Evolutionary conservation across 1,140 invertebrate species (phyloP), one percentile per base, ranked within the genome.

Genomic region (Cephus cinctus): DNA sequence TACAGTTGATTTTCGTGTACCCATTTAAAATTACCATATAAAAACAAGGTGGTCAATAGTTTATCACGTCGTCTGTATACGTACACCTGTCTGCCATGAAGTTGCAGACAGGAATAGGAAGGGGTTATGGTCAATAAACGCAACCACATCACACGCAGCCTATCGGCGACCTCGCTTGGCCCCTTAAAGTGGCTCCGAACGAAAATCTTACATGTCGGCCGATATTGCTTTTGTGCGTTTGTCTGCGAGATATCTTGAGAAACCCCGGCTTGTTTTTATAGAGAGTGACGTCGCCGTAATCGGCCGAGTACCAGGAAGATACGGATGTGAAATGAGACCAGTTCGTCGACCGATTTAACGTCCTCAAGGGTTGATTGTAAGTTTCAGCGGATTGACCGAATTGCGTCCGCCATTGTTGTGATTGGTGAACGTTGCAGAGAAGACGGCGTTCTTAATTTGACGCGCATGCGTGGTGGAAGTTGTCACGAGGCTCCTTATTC

Each of bases 41-140:
- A n/a, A n/a, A n/a, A n/a, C n/a, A n/a, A n/a, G n/a, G n/a, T n/a
- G n/a, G n/a, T n/a, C n/a, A n/a, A n/a, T n/a, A n/a, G n/a, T n/a
- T n/a, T n/a, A n/a, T n/a, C n/a, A n/a, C n/a, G n/a, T n/a, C n/a
- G n/a, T n/a, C n/a, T n/a, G n/a, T n/a, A n/a, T n/a, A n/a, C n/a
- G n/a, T n/a, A n/a, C 22, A 27, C 14, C 9, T 23, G 12, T 36
- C 45, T 47, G 23, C 47, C 38, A 56, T 65, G 61, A 69, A 69
- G 63, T 69, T 59, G 62, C 60, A 57, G 61, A 66, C 50, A 56
- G 47, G 56, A 56, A 54, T 43, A 58, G 69, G 69, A 73, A 74
- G 73, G 73, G 73, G 70, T 75, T 75, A 75, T 75, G 71, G 73
- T 74, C 71, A 74, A 74, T 76, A 74, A 76, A 71, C 69, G 68